Base-by-base conservation (phyloP, 2,888 invertebrate genomes). In the Spodoptera picta region DNA sequence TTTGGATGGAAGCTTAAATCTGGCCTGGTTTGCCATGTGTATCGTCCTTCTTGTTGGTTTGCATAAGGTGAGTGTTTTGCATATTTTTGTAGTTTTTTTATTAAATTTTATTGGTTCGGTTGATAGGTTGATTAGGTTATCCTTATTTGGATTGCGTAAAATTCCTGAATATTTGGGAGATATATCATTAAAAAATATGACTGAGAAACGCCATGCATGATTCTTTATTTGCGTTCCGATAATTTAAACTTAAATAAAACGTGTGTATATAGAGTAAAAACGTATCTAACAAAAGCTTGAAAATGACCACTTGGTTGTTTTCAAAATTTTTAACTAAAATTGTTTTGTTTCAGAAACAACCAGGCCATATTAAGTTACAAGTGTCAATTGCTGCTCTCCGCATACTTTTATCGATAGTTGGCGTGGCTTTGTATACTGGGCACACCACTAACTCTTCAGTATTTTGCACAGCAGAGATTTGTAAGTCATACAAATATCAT, bases 1-100 rank as follows among this genome's bases (percentile, higher is more conserved):
- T 9, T 1, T 79, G 7, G 52, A 65, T 1, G 69, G 66, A 6
- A 63, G 56, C 7, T 50, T 77, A 10, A 79, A 77, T 27, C 43
- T 77, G 3, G 65, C 52, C 14, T 77, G 80, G 80, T 57, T 77
- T 52, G 23, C 73, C 19, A 59, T 79, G 53, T 79, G 73, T 7
- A 52, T 69, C 0, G 58, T 77, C 3, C 69, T 77, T 2, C 66
- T 77, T 1, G 27, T 77, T 41, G 77, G 77, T n/a, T 53, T 77
- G 3, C 77, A 77, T 19, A 76, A 62, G 69, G 77, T 77, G 59
- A 4, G 72, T 75, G 45, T 45, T 24, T 7, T 14, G 1, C 7
- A 36, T 31, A 19, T 36, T n/a, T 36, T 14, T 49, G 14, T 14
- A 14, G 14, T 14, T 14, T 14, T 14, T 14, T 12, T 27, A 24